phyloP scores from a whole-genome alignment of 2,888 invertebrate species.

The Lycocerus yunnanus region DNA sequence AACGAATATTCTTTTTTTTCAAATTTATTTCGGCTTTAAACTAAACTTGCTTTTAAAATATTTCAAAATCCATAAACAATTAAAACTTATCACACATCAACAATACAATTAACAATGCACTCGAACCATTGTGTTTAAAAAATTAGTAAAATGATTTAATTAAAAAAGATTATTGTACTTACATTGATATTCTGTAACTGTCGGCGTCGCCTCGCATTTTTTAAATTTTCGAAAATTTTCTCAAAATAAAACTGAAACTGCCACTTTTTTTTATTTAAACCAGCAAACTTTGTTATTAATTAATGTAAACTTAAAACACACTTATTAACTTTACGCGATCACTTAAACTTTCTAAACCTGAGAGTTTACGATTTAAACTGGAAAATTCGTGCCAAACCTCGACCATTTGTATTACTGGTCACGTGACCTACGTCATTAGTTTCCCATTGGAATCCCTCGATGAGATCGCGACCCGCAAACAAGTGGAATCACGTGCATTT shows the following conservation, averaged over 20 bases:
- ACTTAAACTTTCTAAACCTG: conserved; percentile 10
- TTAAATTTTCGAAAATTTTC: neutral
- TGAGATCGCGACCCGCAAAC: conserved; percentile 17
- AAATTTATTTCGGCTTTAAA: neutral
- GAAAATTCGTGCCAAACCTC: conserved; percentile 27
- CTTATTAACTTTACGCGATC: conserved; percentile 1
- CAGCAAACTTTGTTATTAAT: neutral
- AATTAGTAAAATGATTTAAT: neutral
- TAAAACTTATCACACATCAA: neutral
- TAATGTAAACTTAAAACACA: neutral
- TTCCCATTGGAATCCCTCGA: conserved; percentile 28
- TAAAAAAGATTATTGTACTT: conserved; percentile 5
- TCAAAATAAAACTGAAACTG: neutral
- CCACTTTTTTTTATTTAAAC: neutral
- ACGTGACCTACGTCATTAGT: conserved; percentile 24
- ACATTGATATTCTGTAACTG: conserved; percentile 18
- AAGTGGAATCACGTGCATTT: conserved; percentile 29
- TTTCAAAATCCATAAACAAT: neutral
- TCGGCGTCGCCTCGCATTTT: conserved; percentile 19
- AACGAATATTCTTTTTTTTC: too few species aligned
- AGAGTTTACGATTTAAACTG: conserved; percentile 23
- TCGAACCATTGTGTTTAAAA: neutral
- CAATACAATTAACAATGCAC: neutral
- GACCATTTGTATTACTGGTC: conserved; percentile 24
- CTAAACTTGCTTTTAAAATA: neutral